Evolutionary conservation across 1,140 invertebrate genomes (phyloP).

Genomic region (Eumaeus atala): DNA sequence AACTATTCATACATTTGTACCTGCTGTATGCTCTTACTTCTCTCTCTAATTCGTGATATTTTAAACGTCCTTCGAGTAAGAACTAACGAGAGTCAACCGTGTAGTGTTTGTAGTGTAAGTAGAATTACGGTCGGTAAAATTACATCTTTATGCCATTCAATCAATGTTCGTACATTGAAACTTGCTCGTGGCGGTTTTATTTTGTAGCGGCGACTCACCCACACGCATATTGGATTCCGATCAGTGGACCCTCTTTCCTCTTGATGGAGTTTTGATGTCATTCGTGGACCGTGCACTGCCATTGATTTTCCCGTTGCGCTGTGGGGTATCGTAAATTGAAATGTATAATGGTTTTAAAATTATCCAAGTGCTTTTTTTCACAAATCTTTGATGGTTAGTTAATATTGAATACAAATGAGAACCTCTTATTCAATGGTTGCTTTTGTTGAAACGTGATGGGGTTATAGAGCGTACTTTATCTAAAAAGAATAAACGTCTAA

Average conservation of each 20-base stretch:
- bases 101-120: too few relatives aligned
- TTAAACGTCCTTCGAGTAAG: too few relatives aligned
- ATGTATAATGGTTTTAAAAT: background rate
- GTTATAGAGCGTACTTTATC: too few relatives aligned
- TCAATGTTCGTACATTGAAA: background rate
- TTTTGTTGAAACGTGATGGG: too few relatives aligned
- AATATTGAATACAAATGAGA: too few relatives aligned
- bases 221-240: conserved; percentile 56
- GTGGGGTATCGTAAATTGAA: background rate
- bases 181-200: conserved; percentile 4
- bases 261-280: conserved; percentile 57
- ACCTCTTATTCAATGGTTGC: too few relatives aligned
- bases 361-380: background rate
- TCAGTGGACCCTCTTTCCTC: conserved; percentile 30
- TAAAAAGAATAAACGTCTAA: too few relatives aligned
- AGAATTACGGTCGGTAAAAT: too few relatives aligned
- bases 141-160: background rate
- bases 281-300: conserved; percentile 33
- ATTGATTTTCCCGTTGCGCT: conserved; percentile 26
- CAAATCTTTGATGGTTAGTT: background rate
- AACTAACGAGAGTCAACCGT: too few relatives aligned
- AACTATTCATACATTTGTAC: too few relatives aligned
- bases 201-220: conserved; percentile 7
- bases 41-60: too few relatives aligned
- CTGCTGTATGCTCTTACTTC: too few relatives aligned